Evolutionary conservation across 1,140 invertebrate genomes (phyloP), one percentile per base, ranked within the genome.

Genomic region (Drosophila seguyi): DNA sequence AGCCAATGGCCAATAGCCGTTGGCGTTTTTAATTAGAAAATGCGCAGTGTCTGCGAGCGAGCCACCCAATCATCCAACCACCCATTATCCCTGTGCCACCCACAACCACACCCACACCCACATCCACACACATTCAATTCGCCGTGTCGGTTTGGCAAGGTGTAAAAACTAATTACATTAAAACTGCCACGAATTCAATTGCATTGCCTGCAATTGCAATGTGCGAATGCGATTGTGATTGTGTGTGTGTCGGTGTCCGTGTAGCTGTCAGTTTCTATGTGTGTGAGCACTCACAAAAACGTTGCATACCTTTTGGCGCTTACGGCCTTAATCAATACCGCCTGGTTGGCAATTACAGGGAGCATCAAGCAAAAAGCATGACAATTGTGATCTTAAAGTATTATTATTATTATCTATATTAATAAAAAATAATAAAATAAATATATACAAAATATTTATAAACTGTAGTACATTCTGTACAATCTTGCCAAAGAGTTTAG

Each of bases 131-230:
- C 73, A 53, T 72, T 78, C 58, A 53, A 59, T 67, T 73, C 59
- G 22, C 53, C 39, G 65, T 62, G 60, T 50, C 55, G 75, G 76
- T 83, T 73, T 74, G 69, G 84, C 80, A 90, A 87, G 84, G 84
- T 87, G 84, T 87, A 84, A 87, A 87, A 87, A 87, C 84, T 88
- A 87, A 87, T 87, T 87, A 87, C 85, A 87, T 87, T 87, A 87
- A 87, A 87, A 87, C 85, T 88, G 84, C 84, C 84, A 87, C 84
- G 85, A 87, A 88, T 87, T 87, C 84, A 90, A 87, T 87, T 90
- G 84, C 80, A 90, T 80, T 80, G 85, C 65, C 58, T 77, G 78
- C 61, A 62, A 65, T 41, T 75, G 62, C 50, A 38, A 53, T 65
- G 39, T 50, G 56, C 50, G 39, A 59, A 25, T 68, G 27, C 13